Percentiles rank a stretch among this genome's conserved stretches.
These are phyloP conservation scores for Pardalotus punctatus DNA, from an alignment of 2,113 vertebrate genomes.

Conservation along the genomic window DNA sequence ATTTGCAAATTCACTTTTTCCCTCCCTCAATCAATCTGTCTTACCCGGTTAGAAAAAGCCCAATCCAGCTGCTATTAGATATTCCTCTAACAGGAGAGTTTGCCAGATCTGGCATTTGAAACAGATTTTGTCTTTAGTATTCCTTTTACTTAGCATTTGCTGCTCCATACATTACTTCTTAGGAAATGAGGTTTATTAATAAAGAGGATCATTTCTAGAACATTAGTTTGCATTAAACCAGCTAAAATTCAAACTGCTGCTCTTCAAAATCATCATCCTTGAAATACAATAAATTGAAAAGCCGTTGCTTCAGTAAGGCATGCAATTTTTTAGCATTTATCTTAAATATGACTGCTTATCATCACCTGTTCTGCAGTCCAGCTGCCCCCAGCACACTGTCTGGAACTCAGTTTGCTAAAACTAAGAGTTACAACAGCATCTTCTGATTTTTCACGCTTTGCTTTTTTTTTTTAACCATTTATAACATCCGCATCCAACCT, in stretches of 20 bases:
- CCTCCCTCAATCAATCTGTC: neutral
- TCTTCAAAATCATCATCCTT: neutral
- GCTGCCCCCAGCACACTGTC: neutral
- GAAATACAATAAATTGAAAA: neutral
- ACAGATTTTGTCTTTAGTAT: neutral
- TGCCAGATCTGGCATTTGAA: neutral
- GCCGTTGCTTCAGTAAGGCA: neutral
- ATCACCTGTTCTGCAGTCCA: neutral
- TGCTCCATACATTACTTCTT: neutral
- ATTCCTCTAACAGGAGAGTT: neutral
- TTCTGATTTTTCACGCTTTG: neutral
- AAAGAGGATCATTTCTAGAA: conserved; percentile 27
- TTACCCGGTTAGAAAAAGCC: neutral
- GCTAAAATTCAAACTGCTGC: neutral
- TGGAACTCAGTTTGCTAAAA: neutral
- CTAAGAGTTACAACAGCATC: neutral
- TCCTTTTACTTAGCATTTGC: conserved; percentile 15
- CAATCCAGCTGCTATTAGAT: neutral
- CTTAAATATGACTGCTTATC: neutral
- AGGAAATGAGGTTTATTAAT: conserved; percentile 2
- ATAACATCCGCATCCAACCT: neutral
- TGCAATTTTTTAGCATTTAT: neutral
- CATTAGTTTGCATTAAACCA: neutral
- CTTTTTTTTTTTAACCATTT: neutral
- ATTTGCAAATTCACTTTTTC: neutral